These are phyloP conservation scores for Erebia aethiops DNA, from an alignment of 2,888 invertebrate genomes.

Conservation along the genomic window DNA sequence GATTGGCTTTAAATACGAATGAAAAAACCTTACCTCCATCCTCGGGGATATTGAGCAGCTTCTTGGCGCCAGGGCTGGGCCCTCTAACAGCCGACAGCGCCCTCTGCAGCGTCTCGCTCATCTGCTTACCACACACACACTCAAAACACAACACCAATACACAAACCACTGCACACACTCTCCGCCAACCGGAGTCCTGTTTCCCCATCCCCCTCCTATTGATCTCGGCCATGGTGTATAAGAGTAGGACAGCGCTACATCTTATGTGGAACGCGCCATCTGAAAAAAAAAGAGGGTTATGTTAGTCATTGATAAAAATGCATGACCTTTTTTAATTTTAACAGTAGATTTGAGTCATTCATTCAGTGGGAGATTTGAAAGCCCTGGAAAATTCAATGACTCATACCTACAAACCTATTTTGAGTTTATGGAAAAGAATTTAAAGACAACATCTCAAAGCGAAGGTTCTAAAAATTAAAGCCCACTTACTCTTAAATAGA, in stretches of 20 bases:
- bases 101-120: constrained; percentile 80
- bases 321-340: not conserved
- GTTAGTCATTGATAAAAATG: not conserved
- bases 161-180: constrained; percentile 56
- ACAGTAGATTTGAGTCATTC: not conserved
- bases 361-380: too few species aligned
- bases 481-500: too few species aligned
- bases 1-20: too few species aligned
- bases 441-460: too few species aligned
- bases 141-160: constrained; percentile 58
- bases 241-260: constrained; percentile 47
- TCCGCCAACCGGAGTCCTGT: constrained; percentile 65
- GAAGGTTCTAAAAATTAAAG: too few species aligned
- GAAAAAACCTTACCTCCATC: constrained; percentile 73
- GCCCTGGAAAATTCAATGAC: too few species aligned
- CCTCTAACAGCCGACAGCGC: constrained; percentile 79
- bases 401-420: too few species aligned
- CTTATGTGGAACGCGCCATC: constrained; percentile 50
- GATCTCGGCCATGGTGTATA: constrained; percentile 40
- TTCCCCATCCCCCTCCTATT: constrained; percentile 55
- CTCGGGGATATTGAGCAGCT: constrained; percentile 79
- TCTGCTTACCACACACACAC: constrained; percentile 68
- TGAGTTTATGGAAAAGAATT: too few species aligned
- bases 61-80: constrained; percentile 80
- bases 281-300: constrained; percentile 42